Evolutionary conservation across 1,140 invertebrate genomes (phyloP).

Genomic region (Melanaphis sacchari): DNA sequence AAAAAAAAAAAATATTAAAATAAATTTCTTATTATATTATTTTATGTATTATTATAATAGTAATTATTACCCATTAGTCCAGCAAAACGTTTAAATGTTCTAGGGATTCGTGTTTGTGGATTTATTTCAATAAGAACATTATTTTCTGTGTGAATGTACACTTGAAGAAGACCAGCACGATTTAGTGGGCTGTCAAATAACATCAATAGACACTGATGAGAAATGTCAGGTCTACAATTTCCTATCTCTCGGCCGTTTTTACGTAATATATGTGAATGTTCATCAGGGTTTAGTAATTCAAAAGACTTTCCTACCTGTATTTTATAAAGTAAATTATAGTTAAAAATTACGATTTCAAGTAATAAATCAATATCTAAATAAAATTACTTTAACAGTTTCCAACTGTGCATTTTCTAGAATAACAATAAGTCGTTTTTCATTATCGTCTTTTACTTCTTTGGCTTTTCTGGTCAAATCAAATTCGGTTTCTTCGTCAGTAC

Average conservation of each 20-base stretch:
- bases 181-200: conserved; percentile 96
- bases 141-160: conserved; percentile 94
- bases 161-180: conserved; percentile 84
- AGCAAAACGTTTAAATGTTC: conserved; percentile 98
- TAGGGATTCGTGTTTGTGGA: conserved; percentile 96
- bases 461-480: conserved; percentile 56
- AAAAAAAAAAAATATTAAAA: background rate
- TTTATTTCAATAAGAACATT: conserved; percentile 99
- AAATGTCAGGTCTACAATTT: conserved; percentile 90
- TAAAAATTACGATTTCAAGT: background rate
- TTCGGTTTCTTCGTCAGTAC: conserved; percentile 51
- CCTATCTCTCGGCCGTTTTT: conserved; percentile 86
- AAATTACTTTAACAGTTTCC: conserved; percentile 93
- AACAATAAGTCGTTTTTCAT: conserved; percentile 91
- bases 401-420: conserved; percentile 93
- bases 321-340: background rate
- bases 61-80: conserved; percentile 88
- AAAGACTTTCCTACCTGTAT: conserved; percentile 82
- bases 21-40: background rate
- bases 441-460: conserved; percentile 68
- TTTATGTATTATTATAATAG: background rate
- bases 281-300: conserved; percentile 93
- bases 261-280: conserved; percentile 83
- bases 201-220: conserved; percentile 95
- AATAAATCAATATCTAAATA: conserved; percentile 58